Percentiles rank a stretch among this genome's conserved stretches.
Conservation (phyloP, 2,797 vertebrate species). For the Sebastes itinus region DNA sequence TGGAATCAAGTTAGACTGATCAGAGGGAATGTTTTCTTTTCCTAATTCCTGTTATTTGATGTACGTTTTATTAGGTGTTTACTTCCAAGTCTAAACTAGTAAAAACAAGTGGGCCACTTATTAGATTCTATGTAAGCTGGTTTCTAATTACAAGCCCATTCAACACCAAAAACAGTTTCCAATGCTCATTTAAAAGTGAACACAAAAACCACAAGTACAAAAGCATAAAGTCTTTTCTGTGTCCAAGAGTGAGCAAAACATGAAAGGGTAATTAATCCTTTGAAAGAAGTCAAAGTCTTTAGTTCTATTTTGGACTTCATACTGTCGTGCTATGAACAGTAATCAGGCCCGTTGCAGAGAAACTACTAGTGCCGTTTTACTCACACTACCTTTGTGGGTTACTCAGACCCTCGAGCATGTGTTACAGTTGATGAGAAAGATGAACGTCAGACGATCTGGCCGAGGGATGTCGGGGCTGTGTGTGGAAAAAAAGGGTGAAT, state of each 20-base stretch:
- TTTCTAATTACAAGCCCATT: constrained; percentile 38
- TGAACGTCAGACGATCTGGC: constrained; percentile 36
- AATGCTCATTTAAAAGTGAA: background rate
- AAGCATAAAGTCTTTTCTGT: background rate
- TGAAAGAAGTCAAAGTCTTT: background rate
- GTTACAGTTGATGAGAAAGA: constrained; percentile 39
- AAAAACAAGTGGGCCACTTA: background rate
- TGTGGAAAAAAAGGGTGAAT: constrained; percentile 1
- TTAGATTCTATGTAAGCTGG: background rate
- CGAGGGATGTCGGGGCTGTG: constrained; percentile 6
- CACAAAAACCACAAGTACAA: background rate
- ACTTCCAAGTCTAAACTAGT: background rate
- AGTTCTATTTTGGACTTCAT: constrained; percentile 22
- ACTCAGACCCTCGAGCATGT: constrained; percentile 51
- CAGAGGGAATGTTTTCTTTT: background rate
- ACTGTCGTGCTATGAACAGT: background rate
- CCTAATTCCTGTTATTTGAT: background rate
- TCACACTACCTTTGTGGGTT: constrained; percentile 24
- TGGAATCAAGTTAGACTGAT: background rate
- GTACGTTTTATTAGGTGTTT: background rate
- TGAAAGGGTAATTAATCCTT: background rate
- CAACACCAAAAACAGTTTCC: constrained; percentile 17
- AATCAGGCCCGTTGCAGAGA: constrained; percentile 3
- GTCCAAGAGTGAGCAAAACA: background rate
- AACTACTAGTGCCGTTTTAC: constrained; percentile 17